Evolutionary conservation across 2,888 invertebrate species (phyloP).

Genomic region (Rambutsinella grinnellia): DNA sequence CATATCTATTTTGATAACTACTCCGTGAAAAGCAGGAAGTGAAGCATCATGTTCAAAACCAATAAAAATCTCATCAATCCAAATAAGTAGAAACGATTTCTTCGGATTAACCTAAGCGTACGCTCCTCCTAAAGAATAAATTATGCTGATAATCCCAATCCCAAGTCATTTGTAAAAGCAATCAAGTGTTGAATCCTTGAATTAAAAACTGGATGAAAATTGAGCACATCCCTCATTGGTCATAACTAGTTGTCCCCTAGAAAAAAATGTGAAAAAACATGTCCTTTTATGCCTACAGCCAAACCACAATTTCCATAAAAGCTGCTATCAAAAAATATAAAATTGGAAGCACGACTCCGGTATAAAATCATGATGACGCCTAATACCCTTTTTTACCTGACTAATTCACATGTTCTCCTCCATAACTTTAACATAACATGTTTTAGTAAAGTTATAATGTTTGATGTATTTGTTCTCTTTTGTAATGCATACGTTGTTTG

Average conservation of each 20-base stretch:
- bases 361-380: slow-evolving; percentile 19
- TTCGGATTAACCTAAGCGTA: too few relatives aligned
- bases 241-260: neutral
- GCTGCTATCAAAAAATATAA: neutral
- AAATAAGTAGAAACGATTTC: too few relatives aligned
- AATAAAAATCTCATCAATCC: too few relatives aligned
- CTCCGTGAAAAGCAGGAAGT: too few relatives aligned
- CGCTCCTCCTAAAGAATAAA: too few relatives aligned
- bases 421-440: neutral
- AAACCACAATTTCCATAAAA: neutral
- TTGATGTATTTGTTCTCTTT: slow-evolving; percentile 28
- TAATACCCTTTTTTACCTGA: slow-evolving; percentile 15
- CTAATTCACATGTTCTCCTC: slow-evolving; percentile 44
- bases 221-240: neutral
- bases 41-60: too few relatives aligned
- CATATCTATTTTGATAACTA: too few relatives aligned
- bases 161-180: neutral
- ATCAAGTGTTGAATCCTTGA: too few relatives aligned
- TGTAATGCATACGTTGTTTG: slow-evolving; percentile 10
- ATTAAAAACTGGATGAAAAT: neutral
- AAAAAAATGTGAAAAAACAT: neutral
- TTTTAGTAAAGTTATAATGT: slow-evolving; percentile 35
- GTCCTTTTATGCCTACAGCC: neutral
- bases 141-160: too few relatives aligned
- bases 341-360: slow-evolving; percentile 31